These are phyloP conservation scores for Steromphala cineraria DNA, from an alignment of 2,888 invertebrate genomes.

Conservation along the genomic window DNA sequence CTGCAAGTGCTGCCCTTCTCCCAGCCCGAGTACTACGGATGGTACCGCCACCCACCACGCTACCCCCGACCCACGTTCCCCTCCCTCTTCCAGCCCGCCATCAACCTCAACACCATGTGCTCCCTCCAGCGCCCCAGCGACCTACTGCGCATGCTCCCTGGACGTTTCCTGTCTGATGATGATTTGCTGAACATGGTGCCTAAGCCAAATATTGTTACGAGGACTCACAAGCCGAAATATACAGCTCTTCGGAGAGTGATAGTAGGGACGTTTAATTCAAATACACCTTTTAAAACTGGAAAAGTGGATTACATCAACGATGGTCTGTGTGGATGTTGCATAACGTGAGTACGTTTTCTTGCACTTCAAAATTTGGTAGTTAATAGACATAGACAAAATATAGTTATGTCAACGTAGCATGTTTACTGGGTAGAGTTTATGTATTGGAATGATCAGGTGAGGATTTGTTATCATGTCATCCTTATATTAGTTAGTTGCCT, in stretches of 20 bases:
- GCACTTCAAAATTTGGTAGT: too few species aligned
- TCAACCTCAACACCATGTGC: slow-evolving; percentile 11
- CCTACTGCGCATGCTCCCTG: slow-evolving; percentile 28
- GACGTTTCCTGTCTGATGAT: slow-evolving; percentile 28
- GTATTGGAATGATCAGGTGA: too few species aligned
- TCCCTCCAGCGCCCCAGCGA: slow-evolving; percentile 20
- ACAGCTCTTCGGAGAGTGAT: background rate
- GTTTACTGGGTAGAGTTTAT: too few species aligned
- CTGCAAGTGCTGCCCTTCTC: background rate
- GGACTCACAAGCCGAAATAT: background rate
- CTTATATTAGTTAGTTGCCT: too few species aligned
- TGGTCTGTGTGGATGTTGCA: slow-evolving; percentile 20
- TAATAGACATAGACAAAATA: too few species aligned
- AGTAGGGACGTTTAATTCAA: slow-evolving; percentile 9
- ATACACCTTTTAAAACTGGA: slow-evolving; percentile 4
- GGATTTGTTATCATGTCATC: too few species aligned
- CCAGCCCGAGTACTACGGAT: background rate
- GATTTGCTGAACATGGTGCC: slow-evolving; percentile 29
- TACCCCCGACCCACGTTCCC: background rate
- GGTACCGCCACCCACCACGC: background rate
- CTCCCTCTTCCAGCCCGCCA: background rate
- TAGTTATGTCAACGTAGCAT: too few species aligned
- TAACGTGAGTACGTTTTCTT: slow-evolving; percentile 32
- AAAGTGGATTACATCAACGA: background rate
- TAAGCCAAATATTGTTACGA: background rate